Percentiles rank a stretch among this genome's conserved stretches.
Conservation (phyloP, 2,113 vertebrate species). For the Hippocampus zosterae region DNA sequence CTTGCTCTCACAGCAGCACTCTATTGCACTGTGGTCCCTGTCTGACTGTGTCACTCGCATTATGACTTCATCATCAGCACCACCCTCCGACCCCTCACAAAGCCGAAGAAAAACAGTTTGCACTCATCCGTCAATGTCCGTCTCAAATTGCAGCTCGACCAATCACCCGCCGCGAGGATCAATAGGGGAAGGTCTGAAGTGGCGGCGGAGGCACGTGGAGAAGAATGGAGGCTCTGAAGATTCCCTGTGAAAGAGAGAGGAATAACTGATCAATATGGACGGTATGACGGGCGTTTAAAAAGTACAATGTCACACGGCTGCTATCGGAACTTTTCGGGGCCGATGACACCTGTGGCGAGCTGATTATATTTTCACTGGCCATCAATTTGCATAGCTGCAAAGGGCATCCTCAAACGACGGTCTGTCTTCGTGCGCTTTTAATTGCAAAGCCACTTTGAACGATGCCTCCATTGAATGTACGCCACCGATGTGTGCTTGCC, state of each 20-base stretch:
- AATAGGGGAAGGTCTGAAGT: constrained; percentile 73
- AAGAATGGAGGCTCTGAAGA: constrained; percentile 68
- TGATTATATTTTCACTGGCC: constrained; percentile 37
- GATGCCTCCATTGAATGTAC: constrained; percentile 39
- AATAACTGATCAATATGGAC: constrained; percentile 73
- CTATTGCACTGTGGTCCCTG: constrained; percentile 61
- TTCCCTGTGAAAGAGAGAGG: constrained; percentile 68
- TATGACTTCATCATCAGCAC: constrained; percentile 73
- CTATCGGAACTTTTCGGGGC: constrained; percentile 22
- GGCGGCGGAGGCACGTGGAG: constrained; percentile 56
- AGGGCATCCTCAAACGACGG: constrained; percentile 41
- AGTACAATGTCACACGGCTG: constrained; percentile 55
- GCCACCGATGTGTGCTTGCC: constrained; percentile 19
- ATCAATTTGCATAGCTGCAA: constrained; percentile 46
- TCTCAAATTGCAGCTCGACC: constrained; percentile 78
- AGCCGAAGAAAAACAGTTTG: constrained; percentile 73
- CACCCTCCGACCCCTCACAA: not conserved
- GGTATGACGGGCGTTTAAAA: constrained; percentile 68
- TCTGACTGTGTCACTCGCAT: constrained; percentile 62
- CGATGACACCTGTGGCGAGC: constrained; percentile 21
- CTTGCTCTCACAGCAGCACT: constrained; percentile 33
- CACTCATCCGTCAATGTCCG: constrained; percentile 83
- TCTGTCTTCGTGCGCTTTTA: constrained; percentile 42
- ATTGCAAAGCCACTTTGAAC: constrained; percentile 41
- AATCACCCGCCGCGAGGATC: constrained; percentile 81